Base-by-base conservation (phyloP, 2,113 vertebrate species). In the Cheirogaleus medius region DNA sequence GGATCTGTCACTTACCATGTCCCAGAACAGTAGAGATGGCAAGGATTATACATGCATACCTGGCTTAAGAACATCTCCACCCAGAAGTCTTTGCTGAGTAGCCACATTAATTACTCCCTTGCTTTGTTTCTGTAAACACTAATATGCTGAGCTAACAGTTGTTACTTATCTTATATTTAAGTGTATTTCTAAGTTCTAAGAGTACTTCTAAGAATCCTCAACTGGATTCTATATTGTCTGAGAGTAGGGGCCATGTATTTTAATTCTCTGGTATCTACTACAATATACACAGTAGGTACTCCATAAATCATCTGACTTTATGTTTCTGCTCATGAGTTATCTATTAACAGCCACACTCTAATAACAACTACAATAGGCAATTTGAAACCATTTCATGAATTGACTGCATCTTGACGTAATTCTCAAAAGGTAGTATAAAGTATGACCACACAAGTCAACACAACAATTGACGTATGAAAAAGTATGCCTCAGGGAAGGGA, bases 191-290 rank as follows among this genome's bases (percentile, higher is more conserved):
- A 60, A 63, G 47, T 88, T 73, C 27, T n/a, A n/a, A n/a, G n/a
- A n/a, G n/a, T n/a, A n/a, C n/a, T n/a, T n/a, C n/a, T n/a, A n/a
- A n/a, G n/a, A n/a, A n/a, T 87, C 42, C 29, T 93, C 63, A 82
- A 87, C 20, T 52, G 15, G 60, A 91, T 74, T 89, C 34, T 93
- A 90, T 76, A 78, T 21, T 60, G 18, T 64, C 66, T 58, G 2
- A 76, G 25, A 78, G 9, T 3, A 93, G 13, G 8, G 21, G 4
- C 32, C 42, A 37, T 10, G 32, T 77, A 21, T 82, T 87, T 90
- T 91, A 87, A 82, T 91, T 89, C 74, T 93, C 84, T 74, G 39
- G 9, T 63, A 96, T 56, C 91, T 85, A 92, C 58, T n/a, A 89
- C 14, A 90, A 6, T 34, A 73, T 54, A 77, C 25, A 80, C 1